phyloP scores from a whole-genome alignment of 1,140 invertebrate genomes.

The Colletes gigas region DNA sequence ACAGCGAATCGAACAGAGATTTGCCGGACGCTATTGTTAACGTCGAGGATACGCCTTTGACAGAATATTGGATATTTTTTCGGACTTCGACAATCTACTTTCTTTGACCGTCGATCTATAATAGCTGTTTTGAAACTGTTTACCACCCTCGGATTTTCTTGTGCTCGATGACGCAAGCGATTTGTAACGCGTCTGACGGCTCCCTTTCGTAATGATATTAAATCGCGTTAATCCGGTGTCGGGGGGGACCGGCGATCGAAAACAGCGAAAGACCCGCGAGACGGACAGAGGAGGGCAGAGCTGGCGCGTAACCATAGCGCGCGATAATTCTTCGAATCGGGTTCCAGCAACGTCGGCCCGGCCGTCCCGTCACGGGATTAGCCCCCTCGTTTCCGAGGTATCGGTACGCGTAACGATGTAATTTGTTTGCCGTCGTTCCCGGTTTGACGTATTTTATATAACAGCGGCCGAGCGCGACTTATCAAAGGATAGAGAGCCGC shows the following conservation, averaged over 20 bases:
- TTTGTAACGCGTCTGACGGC: too few relatives aligned
- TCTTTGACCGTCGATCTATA: too few relatives aligned
- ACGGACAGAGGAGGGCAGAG: background rate
- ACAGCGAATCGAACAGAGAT: too few relatives aligned
- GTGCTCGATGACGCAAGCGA: too few relatives aligned
- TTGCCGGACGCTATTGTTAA: too few relatives aligned
- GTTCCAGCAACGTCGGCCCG: background rate
- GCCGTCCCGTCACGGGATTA: conserved; percentile 13
- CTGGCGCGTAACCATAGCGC: background rate
- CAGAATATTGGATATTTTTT: too few relatives aligned
- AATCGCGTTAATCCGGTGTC: conserved; percentile 41
- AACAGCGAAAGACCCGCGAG: too few relatives aligned
- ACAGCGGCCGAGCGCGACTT: background rate
- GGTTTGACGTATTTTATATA: conserved; percentile 21
- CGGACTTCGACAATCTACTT: too few relatives aligned
- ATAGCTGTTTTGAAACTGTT: too few relatives aligned
- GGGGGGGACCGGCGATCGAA: too few relatives aligned
- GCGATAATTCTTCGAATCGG: conserved; percentile 20
- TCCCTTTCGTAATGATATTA: conserved; percentile 20
- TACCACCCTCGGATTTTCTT: too few relatives aligned
- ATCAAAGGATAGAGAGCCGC: background rate
- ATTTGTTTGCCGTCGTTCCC: conserved; percentile 5
- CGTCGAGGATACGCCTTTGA: too few relatives aligned
- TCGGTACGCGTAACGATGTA: conserved; percentile 22
- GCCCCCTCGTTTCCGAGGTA: background rate